These are phyloP conservation scores for Pseudomyrmex pallidus DNA, from an alignment of 1,140 invertebrate species.

Conservation along the genomic window DNA sequence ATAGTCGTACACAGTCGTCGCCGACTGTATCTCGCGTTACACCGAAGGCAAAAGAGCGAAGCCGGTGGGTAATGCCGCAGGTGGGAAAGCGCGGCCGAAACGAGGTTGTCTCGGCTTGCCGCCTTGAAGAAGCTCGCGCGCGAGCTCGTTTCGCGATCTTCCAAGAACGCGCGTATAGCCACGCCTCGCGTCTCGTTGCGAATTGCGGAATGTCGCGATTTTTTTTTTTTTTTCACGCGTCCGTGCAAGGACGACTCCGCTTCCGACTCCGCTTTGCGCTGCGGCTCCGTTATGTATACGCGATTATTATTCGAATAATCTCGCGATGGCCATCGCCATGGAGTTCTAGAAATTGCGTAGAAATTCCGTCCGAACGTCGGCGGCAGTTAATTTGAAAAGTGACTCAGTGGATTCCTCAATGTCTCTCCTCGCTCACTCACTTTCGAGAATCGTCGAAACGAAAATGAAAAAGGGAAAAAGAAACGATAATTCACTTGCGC, in stretches of 20 bases:
- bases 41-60: constrained; percentile 20
- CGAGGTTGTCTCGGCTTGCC: constrained; percentile 61
- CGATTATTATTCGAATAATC: constrained; percentile 7
- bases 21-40: not conserved
- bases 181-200: constrained; percentile 68
- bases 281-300: not conserved
- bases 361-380: not conserved
- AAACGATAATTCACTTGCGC: constrained; percentile 71
- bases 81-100: constrained; percentile 61
- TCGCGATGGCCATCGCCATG: not conserved
- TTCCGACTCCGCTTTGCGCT: constrained; percentile 61
- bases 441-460: constrained; percentile 33
- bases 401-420: constrained; percentile 4
- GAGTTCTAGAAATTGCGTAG: not conserved
- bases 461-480: constrained; percentile 63
- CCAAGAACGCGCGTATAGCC: constrained; percentile 68
- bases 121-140: constrained; percentile 52
- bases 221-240: not conserved
- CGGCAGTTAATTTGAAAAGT: not conserved
- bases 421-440: not conserved
- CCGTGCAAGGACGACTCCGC: constrained; percentile 68
- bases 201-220: constrained; percentile 26
- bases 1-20: not conserved
- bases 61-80: constrained; percentile 1
- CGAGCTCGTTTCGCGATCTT: constrained; percentile 67